These are phyloP conservation scores for Glomeris maerens DNA, from an alignment of 1,140 invertebrate species.

Conservation along the genomic window DNA sequence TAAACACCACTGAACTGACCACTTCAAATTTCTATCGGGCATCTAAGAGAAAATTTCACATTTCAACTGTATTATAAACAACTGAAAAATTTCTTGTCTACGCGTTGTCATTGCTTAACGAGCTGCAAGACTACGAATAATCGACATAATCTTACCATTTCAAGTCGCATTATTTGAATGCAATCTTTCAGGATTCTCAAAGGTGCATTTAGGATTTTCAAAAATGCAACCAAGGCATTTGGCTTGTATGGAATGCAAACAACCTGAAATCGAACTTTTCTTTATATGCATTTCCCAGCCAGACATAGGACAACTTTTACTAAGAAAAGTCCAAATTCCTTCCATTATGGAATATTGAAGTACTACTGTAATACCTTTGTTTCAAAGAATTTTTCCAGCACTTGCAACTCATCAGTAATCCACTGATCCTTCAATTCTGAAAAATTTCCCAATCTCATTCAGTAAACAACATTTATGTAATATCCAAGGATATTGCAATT, in stretches of 20 bases:
- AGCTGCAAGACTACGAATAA: too few species aligned
- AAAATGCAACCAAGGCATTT: conserved; percentile 68
- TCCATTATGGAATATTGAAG: too few species aligned
- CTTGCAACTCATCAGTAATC: conserved; percentile 65
- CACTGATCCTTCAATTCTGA: conserved; percentile 69
- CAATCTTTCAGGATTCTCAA: conserved; percentile 77
- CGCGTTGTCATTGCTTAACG: too few species aligned
- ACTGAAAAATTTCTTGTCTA: too few species aligned
- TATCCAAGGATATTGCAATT: conserved; percentile 2
- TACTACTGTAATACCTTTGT: conserved; percentile 54
- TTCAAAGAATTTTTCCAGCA: conserved; percentile 86
- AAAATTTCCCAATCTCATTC: conserved; percentile 11
- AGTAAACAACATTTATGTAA: not conserved
- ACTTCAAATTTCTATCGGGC: conserved; percentile 52
- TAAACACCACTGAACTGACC: conserved; percentile 78
- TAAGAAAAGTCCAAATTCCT: too few species aligned
- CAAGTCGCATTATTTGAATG: conserved; percentile 71
- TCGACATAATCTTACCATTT: conserved; percentile 44
- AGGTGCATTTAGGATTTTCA: conserved; percentile 62
- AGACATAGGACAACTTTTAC: too few species aligned
- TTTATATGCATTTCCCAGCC: too few species aligned
- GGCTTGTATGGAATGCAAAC: conserved; percentile 70
- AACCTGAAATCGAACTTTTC: conserved; percentile 27
- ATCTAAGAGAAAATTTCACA: too few species aligned
- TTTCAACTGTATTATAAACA: too few species aligned